Base-by-base conservation (phyloP, 2,797 vertebrate species). In the Echeneis naucrates region DNA sequence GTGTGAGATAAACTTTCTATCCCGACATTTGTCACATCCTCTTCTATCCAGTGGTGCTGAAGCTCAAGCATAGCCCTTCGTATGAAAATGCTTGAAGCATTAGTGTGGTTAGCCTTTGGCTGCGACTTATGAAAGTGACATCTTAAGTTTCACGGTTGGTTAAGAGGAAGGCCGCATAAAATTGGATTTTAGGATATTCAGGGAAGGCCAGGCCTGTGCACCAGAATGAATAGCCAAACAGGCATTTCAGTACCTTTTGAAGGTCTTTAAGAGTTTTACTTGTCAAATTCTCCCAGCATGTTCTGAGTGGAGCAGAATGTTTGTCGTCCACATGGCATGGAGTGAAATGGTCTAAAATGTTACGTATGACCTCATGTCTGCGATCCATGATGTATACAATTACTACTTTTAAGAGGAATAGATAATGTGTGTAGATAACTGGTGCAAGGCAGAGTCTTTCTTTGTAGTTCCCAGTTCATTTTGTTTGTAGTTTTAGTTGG, bases 181-280 rank as follows among this genome's bases (percentile, higher is more conserved):
- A 90, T 86, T 68, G 86, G 85, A 91, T 91, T 89, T 88, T 8
- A 51, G 72, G 74, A 68, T 82, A 56, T 67, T 81, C n/a, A 24
- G 38, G 38, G 64, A 1, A 67, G 48, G 61, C 62, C 48, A 7
- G 68, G 74, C 56, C 54, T 74, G 21, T 37, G 74, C 61, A 8
- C 30, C 42, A 5, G 30, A 63, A 19, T 21, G 12, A 35, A 57
- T 58, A 70, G 67, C 38, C 33, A 35, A 32, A 60, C 16, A 11
- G 6, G 56, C 1, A 4, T 76, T 68, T 67, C 45, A 23, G 24
- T 78, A 24, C 30, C 56, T 56, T n/a, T 80, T 78, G 60, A 80
- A 65, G 63, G 48, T 74, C 44, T 73, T 17, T 13, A 6, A 33
- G 11, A 61, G 7, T 45, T 73, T 44, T 54, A 17, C 12, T 62